Percentiles rank a stretch among this genome's conserved stretches.
Conservation (phyloP, 2,113 vertebrate species). For the Numenius arquata region DNA sequence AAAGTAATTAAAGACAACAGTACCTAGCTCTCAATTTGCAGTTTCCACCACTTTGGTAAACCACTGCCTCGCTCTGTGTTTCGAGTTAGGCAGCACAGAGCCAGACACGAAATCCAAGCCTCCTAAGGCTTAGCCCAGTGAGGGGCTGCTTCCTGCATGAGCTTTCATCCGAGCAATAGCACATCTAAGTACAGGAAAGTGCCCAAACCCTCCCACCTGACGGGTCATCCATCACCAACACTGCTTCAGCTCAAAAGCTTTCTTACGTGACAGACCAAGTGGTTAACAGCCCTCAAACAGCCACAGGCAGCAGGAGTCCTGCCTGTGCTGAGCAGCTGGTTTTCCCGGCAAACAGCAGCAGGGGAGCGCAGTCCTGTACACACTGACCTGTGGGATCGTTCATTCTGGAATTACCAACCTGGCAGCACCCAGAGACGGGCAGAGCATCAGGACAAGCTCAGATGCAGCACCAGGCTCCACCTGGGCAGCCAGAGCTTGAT, state of each 20-base stretch:
- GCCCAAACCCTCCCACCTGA: background rate
- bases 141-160: background rate
- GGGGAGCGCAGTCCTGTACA: background rate
- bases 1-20: background rate
- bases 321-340: background rate
- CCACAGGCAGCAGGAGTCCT: background rate
- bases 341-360: background rate
- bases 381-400: background rate
- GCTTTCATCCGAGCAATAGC: background rate
- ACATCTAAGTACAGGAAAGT: background rate
- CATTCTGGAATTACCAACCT: background rate
- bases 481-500: background rate
- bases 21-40: background rate
- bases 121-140: background rate
- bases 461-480: background rate
- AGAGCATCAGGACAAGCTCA: background rate
- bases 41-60: background rate
- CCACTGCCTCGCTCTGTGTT: background rate
- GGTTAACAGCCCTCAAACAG: background rate
- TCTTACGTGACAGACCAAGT: background rate
- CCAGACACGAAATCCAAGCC: background rate
- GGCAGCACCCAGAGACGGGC: background rate
- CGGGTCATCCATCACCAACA: background rate
- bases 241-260: background rate
- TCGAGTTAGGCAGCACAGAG: background rate